Evolutionary conservation across 2,888 invertebrate species (phyloP).

Genomic region (Eupithecia subfuscata): DNA sequence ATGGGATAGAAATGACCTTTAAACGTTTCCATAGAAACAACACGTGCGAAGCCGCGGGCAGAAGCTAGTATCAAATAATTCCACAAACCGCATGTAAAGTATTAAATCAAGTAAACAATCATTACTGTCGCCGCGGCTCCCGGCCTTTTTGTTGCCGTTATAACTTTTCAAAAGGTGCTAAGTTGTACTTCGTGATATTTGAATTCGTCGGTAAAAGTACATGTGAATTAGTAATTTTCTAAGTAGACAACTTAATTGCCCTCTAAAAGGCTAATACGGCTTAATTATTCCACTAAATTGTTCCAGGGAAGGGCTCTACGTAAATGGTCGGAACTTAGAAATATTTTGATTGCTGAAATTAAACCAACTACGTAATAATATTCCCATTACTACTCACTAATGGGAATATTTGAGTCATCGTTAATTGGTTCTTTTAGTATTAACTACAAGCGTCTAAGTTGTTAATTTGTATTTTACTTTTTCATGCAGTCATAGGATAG

Average conservation of each 20-base stretch:
- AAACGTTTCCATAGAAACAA: too few relatives aligned
- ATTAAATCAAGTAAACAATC: conserved; percentile 41
- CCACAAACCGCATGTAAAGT: conserved; percentile 15
- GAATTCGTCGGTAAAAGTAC: conserved; percentile 67
- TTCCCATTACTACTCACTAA: too few relatives aligned
- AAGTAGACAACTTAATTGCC: conserved; percentile 58
- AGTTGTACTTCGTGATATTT: conserved; percentile 73
- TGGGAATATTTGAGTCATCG: conserved; percentile 14
- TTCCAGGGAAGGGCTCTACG: conserved; percentile 37
- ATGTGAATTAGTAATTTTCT: conserved; percentile 71
- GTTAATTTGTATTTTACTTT: conserved; percentile 17
- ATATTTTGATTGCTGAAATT: conserved; percentile 44
- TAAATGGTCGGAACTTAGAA: conserved; percentile 42
- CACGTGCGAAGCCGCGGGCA: too few relatives aligned
- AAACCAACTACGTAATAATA: conserved; percentile 17
- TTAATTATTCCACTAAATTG: conserved; percentile 46
- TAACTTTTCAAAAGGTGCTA: conserved; percentile 70
- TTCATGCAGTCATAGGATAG: conserved; percentile 38
- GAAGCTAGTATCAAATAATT: conserved; percentile 18
- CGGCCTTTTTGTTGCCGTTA: conserved; percentile 41
- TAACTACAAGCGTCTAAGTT: not conserved
- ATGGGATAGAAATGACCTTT: too few relatives aligned
- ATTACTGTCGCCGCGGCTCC: conserved; percentile 31
- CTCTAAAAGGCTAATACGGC: conserved; percentile 44
- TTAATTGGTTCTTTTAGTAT: conserved; percentile 9